Evolutionary conservation across 1,140 invertebrate genomes (phyloP).

Genomic region (Rhysida immarginata): DNA sequence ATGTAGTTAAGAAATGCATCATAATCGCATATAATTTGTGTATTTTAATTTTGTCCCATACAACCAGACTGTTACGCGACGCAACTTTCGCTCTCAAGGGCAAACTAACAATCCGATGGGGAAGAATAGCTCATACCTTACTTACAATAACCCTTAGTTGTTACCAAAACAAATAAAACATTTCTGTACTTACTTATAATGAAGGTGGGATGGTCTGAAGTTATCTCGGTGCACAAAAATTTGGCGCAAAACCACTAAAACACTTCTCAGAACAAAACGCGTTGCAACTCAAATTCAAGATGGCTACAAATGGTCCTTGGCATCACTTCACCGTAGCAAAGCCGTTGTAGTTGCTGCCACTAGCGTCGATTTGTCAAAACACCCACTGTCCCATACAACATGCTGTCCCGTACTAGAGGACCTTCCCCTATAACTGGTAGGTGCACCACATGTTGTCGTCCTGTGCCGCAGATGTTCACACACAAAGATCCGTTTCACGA

Average conservation of each 20-base stretch:
- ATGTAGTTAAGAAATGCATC: background rate
- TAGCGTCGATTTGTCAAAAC: background rate
- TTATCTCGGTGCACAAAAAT: background rate
- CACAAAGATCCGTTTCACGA: no score
- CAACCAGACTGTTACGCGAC: background rate
- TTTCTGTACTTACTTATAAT: background rate
- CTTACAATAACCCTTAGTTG: background rate
- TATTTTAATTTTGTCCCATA: background rate
- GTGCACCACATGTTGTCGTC: no score
- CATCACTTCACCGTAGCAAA: no score
- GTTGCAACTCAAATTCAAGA: background rate
- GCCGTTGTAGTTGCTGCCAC: background rate
- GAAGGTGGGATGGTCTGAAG: background rate
- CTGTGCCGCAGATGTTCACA: no score
- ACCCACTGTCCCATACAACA: background rate
- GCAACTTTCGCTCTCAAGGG: background rate
- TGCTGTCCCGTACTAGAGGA: background rate
- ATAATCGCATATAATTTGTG: background rate
- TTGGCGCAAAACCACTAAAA: background rate
- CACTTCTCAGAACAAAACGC: background rate
- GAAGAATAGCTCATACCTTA: background rate
- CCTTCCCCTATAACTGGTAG: no score
- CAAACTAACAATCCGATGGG: background rate
- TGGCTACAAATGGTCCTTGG: no score
- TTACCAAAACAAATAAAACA: background rate